Percentiles rank a stretch among this genome's conserved stretches.
phyloP scores from a whole-genome alignment of 2,888 invertebrate genomes.

The Chymomyza procnemis region DNA sequence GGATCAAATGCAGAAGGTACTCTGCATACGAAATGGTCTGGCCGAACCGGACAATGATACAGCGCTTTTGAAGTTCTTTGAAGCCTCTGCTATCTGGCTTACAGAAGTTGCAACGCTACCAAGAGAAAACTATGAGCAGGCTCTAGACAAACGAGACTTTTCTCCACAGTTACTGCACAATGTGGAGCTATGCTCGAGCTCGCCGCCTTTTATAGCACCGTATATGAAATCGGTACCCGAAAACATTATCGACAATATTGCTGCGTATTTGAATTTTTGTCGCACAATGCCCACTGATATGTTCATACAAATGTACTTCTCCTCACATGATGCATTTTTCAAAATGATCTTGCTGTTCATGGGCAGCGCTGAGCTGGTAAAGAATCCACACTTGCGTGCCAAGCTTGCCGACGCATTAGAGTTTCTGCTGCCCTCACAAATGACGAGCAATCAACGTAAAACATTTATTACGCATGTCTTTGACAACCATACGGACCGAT shows the following conservation, averaged over 20 bases:
- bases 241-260: slow-evolving; percentile 91
- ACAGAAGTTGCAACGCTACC: slow-evolving; percentile 86
- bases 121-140: slow-evolving; percentile 70
- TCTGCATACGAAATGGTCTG: slow-evolving; percentile 87
- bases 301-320: slow-evolving; percentile 82
- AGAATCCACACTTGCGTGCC: slow-evolving; percentile 95
- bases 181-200: slow-evolving; percentile 76
- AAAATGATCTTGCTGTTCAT: slow-evolving; percentile 91
- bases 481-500: slow-evolving; percentile 85
- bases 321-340: slow-evolving; percentile 81
- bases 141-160: slow-evolving; percentile 79
- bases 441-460: slow-evolving; percentile 65
- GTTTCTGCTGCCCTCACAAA: slow-evolving; percentile 87
- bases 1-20: slow-evolving; percentile 83
- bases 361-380: slow-evolving; percentile 89
- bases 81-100: slow-evolving; percentile 91
- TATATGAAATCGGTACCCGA: slow-evolving; percentile 92
- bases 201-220: slow-evolving; percentile 84
- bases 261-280: slow-evolving; percentile 88
- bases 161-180: slow-evolving; percentile 81
- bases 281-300: slow-evolving; percentile 85
- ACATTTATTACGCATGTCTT: slow-evolving; percentile 86
- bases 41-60: slow-evolving; percentile 86
- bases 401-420: slow-evolving; percentile 93
- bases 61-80: slow-evolving; percentile 86